phyloP scores from a whole-genome alignment of 2,113 vertebrate genomes.

The Pollimyrus isidori region DNA sequence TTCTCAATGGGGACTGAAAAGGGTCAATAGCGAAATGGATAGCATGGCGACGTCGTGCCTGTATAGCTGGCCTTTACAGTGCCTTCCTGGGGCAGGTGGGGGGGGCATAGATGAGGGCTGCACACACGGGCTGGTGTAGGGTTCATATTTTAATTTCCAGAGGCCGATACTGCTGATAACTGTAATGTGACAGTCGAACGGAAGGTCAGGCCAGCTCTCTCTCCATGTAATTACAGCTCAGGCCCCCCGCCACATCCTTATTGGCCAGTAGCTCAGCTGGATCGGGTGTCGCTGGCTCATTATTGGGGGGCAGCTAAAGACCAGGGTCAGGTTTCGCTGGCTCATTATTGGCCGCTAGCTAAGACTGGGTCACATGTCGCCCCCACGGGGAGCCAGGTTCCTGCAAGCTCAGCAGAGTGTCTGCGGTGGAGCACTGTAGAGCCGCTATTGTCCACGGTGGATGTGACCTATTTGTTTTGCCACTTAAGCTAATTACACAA shows the following conservation, averaged over 20 bases:
- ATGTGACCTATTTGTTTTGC: conserved; percentile 37
- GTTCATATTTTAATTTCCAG: conserved; percentile 26
- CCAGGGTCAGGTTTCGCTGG: conserved; percentile 51
- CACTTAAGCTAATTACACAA: conserved; percentile 40
- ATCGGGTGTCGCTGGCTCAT: conserved; percentile 48
- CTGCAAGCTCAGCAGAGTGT: conserved; percentile 40
- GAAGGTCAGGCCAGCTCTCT: conserved; percentile 34
- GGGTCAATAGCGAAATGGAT: not conserved
- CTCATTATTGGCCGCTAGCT: conserved; percentile 34
- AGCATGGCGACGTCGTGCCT: not conserved
- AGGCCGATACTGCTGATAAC: conserved; percentile 25
- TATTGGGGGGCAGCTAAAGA: conserved; percentile 52
- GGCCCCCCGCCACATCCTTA: conserved; percentile 44
- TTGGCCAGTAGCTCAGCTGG: conserved; percentile 36
- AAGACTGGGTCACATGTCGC: conserved; percentile 49
- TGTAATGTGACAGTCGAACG: conserved; percentile 15
- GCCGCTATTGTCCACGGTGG: conserved; percentile 37
- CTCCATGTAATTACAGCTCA: conserved; percentile 61
- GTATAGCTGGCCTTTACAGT: not conserved
- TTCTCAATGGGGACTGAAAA: not conserved
- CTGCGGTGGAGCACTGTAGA: conserved; percentile 36
- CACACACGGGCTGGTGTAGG: not conserved
- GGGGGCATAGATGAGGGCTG: not conserved
- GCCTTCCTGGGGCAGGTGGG: not conserved
- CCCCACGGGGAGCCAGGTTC: conserved; percentile 36